A percentile compares a stretch with the other conserved stretches of the same genome.
phyloP scores from a whole-genome alignment of 2,888 invertebrate genomes.

The Itoplectis maculator region DNA sequence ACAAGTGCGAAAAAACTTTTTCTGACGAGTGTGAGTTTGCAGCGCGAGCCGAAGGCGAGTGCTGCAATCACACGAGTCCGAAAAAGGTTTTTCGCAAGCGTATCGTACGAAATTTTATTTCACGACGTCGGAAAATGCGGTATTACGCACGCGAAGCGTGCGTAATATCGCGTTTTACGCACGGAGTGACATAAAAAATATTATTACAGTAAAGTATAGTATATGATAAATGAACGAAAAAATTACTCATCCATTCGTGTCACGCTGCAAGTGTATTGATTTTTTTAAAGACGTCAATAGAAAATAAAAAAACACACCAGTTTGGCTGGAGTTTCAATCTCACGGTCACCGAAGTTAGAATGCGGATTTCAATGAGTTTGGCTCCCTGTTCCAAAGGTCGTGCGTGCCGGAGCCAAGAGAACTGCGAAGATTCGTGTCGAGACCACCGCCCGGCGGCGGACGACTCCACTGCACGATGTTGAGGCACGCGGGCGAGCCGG shows the following conservation, averaged over 20 bases:
- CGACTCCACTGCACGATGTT: constrained; percentile 99
- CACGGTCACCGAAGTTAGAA: not conserved
- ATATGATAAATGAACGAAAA: not conserved
- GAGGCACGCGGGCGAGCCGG: constrained; percentile 94
- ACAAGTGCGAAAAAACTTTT: too few species aligned
- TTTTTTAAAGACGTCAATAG: not conserved
- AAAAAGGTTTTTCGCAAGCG: too few species aligned
- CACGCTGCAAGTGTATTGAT: not conserved
- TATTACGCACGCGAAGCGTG: too few species aligned
- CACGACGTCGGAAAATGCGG: too few species aligned
- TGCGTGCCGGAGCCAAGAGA: constrained; percentile 96
- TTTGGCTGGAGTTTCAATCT: constrained; percentile 34
- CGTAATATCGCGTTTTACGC: too few species aligned
- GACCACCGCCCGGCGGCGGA: constrained; percentile 93
- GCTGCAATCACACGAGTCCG: too few species aligned
- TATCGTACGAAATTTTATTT: too few species aligned
- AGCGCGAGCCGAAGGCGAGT: too few species aligned
- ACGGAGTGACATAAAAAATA: too few species aligned
- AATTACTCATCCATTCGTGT: not conserved
- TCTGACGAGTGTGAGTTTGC: too few species aligned
- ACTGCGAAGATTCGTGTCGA: constrained; percentile 96
- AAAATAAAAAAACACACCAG: constrained; percentile 18
- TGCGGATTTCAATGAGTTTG: constrained; percentile 45
- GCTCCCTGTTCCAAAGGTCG: constrained; percentile 87
- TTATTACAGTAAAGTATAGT: not conserved